These are phyloP conservation scores for Microctenopoma steveboyesi DNA, from an alignment of 2,797 vertebrate genomes.

Conservation along the genomic window DNA sequence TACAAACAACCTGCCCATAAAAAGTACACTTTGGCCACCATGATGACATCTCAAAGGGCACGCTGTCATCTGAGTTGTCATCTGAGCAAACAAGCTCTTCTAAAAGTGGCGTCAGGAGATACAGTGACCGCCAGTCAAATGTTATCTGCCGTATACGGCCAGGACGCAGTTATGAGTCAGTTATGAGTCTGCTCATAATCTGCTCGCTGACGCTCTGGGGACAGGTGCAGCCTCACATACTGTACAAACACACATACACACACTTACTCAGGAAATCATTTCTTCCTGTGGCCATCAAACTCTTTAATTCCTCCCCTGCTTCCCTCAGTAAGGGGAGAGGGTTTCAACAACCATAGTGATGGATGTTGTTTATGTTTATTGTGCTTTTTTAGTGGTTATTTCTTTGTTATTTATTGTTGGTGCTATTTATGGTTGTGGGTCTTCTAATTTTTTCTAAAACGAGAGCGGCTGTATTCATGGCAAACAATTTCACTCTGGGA, in stretches of 20 bases:
- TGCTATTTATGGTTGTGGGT: too few species aligned
- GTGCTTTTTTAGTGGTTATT: too few species aligned
- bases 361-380: too few species aligned
- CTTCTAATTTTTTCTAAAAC: too few species aligned
- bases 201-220: slow-evolving; percentile 71
- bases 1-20: slow-evolving; percentile 72
- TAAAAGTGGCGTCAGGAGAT: slow-evolving; percentile 79
- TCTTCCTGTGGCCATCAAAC: too few species aligned
- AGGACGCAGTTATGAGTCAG: slow-evolving; percentile 42
- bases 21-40: slow-evolving; percentile 50
- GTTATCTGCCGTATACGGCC: slow-evolving; percentile 75
- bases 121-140: slow-evolving; percentile 74
- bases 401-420: too few species aligned
- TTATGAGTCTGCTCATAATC: slow-evolving; percentile 19
- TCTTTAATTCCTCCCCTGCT: too few species aligned
- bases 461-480: too few species aligned
- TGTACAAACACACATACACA: slow-evolving; percentile 29
- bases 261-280: neutral
- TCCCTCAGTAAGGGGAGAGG: too few species aligned
- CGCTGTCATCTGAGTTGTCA: slow-evolving; percentile 72
- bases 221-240: slow-evolving; percentile 77
- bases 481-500: too few species aligned
- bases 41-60: slow-evolving; percentile 63
- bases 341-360: too few species aligned
- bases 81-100: slow-evolving; percentile 67